Base-by-base conservation (phyloP, 2,888 invertebrate genomes). In the Dicycla oo region DNA sequence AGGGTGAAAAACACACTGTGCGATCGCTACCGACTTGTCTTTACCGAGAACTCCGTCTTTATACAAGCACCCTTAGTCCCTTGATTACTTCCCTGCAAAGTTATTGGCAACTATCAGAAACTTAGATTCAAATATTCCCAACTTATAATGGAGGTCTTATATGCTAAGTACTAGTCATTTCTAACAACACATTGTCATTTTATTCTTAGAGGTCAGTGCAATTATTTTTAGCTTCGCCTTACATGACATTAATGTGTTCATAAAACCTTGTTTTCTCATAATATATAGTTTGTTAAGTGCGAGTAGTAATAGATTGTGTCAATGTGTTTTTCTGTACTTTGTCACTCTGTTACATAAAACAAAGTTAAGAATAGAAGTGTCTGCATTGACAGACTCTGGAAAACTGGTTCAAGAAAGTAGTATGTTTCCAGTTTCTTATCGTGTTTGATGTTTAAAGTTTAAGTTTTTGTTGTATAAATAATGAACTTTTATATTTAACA, bases 161-260 rank as follows among this genome's bases (percentile, higher is more conserved):
- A 83, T 76, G 73, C 87, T 89, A 82, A 81, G 74, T 90, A 88
- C 93, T 93, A 93, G 93, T 93, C 93, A 93, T 93, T 93, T 91
- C 91, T 91, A 91, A 91, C 87, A 87, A 88, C 84, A 86, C 87
- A 86, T 85, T 86, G 82, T 85, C 79, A 80, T 84, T 81, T 83
- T 72, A 78, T 82, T 75, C 67, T 51, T 73, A 76, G 72, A 74
- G 70, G 68, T 77, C 81, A 73, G 75, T 87, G 83, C 87, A 87
- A 87, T 86, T 88, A 87, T 83, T 88, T 83, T 85, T 87, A 87
- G 78, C 82, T 82, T 82, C 68, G 74, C 84, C 61, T 69, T 71
- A 71, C 75, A 77, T 73, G 69, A 81, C 80, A 82, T 79, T 69
- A 56, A 82, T 77, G 74, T 81, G 73, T 80, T 78, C 73, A 80